These are phyloP conservation scores for Drosophila parthenogenetica DNA, from an alignment of 2,888 invertebrate genomes.

Conservation along the genomic window DNA sequence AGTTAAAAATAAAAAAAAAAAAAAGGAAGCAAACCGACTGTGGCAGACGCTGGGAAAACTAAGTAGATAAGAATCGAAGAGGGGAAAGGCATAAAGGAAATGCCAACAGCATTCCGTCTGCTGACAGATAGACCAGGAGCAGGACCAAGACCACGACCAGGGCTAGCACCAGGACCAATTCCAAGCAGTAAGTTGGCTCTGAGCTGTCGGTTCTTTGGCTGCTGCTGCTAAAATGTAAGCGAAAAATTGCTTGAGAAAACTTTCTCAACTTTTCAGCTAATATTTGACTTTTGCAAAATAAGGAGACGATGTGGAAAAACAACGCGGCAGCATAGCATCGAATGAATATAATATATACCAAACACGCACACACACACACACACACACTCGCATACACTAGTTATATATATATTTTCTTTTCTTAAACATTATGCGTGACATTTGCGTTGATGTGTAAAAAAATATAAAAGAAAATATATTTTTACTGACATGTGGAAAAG, in stretches of 20 bases:
- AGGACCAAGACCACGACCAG: constrained; percentile 16
- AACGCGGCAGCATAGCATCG: constrained; percentile 58
- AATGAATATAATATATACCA: constrained; percentile 42
- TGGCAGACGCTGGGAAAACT: constrained; percentile 60
- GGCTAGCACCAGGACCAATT: constrained; percentile 1
- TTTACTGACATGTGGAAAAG: constrained; percentile 25
- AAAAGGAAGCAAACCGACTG: constrained; percentile 52
- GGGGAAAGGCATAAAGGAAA: constrained; percentile 50
- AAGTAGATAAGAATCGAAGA: constrained; percentile 71
- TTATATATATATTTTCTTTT: constrained; percentile 39
- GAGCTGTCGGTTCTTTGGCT: constrained; percentile 22
- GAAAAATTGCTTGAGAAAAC: constrained; percentile 82
- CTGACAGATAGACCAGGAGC: constrained; percentile 77
- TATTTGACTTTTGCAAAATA: constrained; percentile 82
- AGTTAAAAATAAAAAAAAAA: constrained; percentile 11
- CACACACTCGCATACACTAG: constrained; percentile 33
- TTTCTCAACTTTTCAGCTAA: constrained; percentile 83
- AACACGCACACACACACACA: constrained; percentile 25
- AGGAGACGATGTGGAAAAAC: constrained; percentile 77
- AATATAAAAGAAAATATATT: constrained; percentile 31
- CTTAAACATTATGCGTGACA: constrained; percentile 73
- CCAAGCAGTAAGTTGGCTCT: constrained; percentile 12
- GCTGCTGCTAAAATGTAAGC: constrained; percentile 71
- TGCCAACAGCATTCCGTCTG: constrained; percentile 70
- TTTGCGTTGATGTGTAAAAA: constrained; percentile 67